A percentile compares a stretch with the other conserved stretches of the same genome.
phyloP scores from a whole-genome alignment of 1,140 invertebrate species.

The Formica selysi region DNA sequence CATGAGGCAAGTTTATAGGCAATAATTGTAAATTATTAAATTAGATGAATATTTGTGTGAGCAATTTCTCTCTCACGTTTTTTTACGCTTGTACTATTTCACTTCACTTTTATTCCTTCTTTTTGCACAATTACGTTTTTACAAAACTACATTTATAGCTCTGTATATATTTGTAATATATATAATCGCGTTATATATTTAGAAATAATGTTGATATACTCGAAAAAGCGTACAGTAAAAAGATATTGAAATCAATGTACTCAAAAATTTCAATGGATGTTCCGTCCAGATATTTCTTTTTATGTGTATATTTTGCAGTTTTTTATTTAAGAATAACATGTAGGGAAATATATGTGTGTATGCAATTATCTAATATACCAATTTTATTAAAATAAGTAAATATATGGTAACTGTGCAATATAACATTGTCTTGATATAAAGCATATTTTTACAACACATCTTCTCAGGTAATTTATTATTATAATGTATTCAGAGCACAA shows the following conservation, averaged over 20 bases:
- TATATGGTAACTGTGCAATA: constrained; percentile 9
- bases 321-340: constrained; percentile 41
- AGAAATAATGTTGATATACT: constrained; percentile 17
- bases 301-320: constrained; percentile 16
- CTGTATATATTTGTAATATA: constrained; percentile 27
- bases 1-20: constrained; percentile 40
- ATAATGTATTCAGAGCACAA: constrained; percentile 20
- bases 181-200: constrained; percentile 24
- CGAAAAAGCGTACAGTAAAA: constrained; percentile 9
- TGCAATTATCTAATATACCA: constrained; percentile 35
- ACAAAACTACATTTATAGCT: constrained; percentile 59
- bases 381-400: constrained; percentile 42
- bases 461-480: constrained; percentile 41
- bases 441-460: constrained; percentile 45
- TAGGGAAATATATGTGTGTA: constrained; percentile 1
- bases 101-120: constrained; percentile 48
- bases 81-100: constrained; percentile 56
- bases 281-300: constrained; percentile 63
- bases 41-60: constrained; percentile 20
- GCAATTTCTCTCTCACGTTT: constrained; percentile 42
- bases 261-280: constrained; percentile 49
- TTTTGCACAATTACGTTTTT: constrained; percentile 57
- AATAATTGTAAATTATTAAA: constrained; percentile 54
- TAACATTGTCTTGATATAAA: constrained; percentile 38
- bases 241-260: background rate